Conservation (phyloP, 2,113 vertebrate genomes). For the Rhinopomastus cyanomelas region DNA sequence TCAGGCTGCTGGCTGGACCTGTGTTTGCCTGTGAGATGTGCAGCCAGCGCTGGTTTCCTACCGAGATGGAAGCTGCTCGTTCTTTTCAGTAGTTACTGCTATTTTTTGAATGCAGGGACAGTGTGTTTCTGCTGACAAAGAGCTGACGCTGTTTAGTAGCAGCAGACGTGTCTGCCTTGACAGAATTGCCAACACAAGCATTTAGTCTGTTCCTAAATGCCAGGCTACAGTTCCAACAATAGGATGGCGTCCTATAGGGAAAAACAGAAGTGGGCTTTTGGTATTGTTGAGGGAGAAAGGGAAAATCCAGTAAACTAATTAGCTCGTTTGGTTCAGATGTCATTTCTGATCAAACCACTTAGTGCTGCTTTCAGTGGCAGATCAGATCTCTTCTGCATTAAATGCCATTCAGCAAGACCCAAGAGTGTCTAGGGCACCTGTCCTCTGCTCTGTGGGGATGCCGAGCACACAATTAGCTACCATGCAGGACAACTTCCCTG, state of each 20-base stretch:
- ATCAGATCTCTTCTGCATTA: conserved; percentile 6
- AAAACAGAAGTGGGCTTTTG: neutral
- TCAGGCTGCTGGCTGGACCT: too few species aligned
- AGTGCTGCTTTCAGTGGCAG: conserved; percentile 10
- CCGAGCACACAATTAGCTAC: neutral
- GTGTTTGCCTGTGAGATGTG: rapidly evolving
- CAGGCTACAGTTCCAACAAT: neutral
- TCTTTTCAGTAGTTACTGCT: neutral
- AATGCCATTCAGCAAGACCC: neutral
- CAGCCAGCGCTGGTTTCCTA: neutral
- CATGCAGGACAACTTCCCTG: neutral
- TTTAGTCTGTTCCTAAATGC: neutral
- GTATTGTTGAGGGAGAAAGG: neutral
- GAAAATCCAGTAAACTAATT: conserved; percentile 35
- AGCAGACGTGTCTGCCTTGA: neutral
- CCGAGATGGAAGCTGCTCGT: neutral
- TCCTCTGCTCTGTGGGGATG: neutral
- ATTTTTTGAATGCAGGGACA: neutral
- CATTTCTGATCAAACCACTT: conserved; percentile 39
- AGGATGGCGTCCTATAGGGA: neutral
- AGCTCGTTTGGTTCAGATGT: conserved; percentile 41
- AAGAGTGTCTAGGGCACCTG: neutral
- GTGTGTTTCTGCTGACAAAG: neutral
- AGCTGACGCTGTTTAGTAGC: neutral
- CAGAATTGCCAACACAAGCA: neutral